A percentile compares a stretch with the other conserved stretches of the same genome.
Evolutionary conservation across 1,140 invertebrate species (phyloP).

Genomic region (Zaprionus africanus): DNA sequence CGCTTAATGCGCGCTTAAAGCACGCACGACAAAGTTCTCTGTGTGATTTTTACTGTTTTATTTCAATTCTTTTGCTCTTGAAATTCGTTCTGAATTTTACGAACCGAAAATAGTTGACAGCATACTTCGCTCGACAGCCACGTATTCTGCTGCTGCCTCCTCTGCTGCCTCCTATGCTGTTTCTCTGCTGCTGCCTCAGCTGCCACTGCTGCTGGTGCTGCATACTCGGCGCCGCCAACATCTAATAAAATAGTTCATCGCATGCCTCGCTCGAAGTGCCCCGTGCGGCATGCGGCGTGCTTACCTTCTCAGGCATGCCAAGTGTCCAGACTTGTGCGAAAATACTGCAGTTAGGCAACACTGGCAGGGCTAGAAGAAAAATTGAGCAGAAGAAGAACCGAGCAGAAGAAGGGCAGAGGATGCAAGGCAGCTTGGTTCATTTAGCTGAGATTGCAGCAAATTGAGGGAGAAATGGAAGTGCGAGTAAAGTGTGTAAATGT

Average conservation of each 20-base stretch:
- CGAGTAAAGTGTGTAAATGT: not conserved
- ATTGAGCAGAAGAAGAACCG: not conserved
- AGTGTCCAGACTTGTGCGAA: constrained; percentile 3
- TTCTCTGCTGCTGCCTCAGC: not conserved
- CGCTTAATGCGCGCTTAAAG: constrained; percentile 3
- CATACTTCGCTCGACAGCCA: not conserved
- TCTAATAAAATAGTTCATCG: constrained; percentile 9
- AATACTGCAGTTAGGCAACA: not conserved
- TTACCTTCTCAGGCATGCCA: constrained; percentile 2
- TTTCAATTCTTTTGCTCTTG: not conserved
- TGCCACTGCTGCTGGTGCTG: not conserved
- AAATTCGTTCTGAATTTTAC: constrained; percentile 1
- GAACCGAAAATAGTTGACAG: constrained; percentile 11
- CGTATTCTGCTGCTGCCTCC: not conserved
- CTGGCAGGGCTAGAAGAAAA: not conserved
- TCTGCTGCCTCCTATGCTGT: not conserved
- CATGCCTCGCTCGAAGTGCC: not conserved
- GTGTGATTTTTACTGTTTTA: constrained; percentile 1
- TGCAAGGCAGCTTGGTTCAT: not conserved
- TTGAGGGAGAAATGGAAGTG: not conserved
- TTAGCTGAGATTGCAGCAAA: not conserved
- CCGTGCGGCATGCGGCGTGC: not conserved
- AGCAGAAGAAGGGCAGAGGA: too few relatives aligned
- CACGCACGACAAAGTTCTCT: not conserved
- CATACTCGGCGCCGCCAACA: not conserved